Evolutionary conservation across 1,140 invertebrate species (phyloP).

Genomic region (Sesamia nonagrioides): DNA sequence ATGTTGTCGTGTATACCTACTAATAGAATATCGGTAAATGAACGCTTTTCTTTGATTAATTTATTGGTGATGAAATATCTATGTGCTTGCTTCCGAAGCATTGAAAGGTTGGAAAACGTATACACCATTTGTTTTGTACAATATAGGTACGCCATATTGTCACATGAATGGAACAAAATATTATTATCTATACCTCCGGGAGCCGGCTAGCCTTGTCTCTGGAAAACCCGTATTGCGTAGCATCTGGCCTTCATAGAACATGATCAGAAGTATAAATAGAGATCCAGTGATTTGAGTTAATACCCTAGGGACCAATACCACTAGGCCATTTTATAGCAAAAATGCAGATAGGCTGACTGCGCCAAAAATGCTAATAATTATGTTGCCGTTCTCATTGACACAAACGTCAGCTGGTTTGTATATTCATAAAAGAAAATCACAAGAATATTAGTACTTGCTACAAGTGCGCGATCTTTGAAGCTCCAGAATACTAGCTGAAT

Average conservation of each 20-base stretch:
- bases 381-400: too few relatives aligned
- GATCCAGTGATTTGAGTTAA: constrained; percentile 14
- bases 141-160: background rate
- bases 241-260: constrained; percentile 9
- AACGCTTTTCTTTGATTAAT: background rate
- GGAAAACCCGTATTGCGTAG: constrained; percentile 12
- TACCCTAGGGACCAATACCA: background rate
- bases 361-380: background rate
- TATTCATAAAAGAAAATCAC: too few relatives aligned
- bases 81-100: background rate
- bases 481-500: too few relatives aligned
- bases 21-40: background rate
- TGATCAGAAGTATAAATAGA: constrained; percentile 4
- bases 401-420: too few relatives aligned
- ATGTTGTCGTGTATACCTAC: background rate
- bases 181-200: constrained; percentile 7
- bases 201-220: constrained; percentile 1
- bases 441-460: too few relatives aligned
- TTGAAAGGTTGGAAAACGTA: too few relatives aligned
- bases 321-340: background rate
- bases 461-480: too few relatives aligned
- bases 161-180: background rate
- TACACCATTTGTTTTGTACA: background rate
- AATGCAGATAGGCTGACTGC: background rate
- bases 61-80: background rate